A percentile compares a stretch with the other conserved stretches of the same genome.
Evolutionary conservation across 2,888 invertebrate species (phyloP).

Genomic region (Helleia helle): DNA sequence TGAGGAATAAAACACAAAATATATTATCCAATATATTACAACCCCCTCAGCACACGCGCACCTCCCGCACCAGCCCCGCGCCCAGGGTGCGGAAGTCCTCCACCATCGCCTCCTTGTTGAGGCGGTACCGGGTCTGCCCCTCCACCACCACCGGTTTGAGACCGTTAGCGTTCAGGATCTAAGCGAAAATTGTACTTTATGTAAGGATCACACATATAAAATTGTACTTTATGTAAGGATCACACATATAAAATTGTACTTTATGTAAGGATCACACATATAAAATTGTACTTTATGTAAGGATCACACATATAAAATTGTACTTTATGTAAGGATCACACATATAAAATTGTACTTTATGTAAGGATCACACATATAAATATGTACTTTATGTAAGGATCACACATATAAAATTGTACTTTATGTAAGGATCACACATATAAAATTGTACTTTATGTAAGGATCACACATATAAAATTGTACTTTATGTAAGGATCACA

Average conservation of each 20-base stretch:
- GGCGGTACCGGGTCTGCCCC: slow-evolving; percentile 60
- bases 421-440: slow-evolving; percentile 1
- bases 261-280: slow-evolving; percentile 1
- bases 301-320: slow-evolving; percentile 1
- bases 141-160: slow-evolving; percentile 52
- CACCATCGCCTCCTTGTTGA: slow-evolving; percentile 78
- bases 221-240: too few relatives aligned
- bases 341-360: too few relatives aligned
- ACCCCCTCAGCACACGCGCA: slow-evolving; percentile 41
- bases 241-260: too few relatives aligned
- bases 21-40: too few relatives aligned
- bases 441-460: too few relatives aligned
- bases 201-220: background rate
- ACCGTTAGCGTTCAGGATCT: slow-evolving; percentile 74
- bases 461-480: slow-evolving; percentile 1
- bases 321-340: too few relatives aligned
- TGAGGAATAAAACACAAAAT: too few relatives aligned
- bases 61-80: slow-evolving; percentile 74
- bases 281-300: too few relatives aligned
- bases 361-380: slow-evolving; percentile 1
- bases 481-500: too few relatives aligned
- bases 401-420: too few relatives aligned
- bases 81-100: slow-evolving; percentile 83
- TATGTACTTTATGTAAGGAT: too few relatives aligned
- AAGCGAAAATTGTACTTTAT: slow-evolving; percentile 24